Base-by-base conservation (phyloP, 2,888 invertebrate species). In the Lagria hirta region DNA sequence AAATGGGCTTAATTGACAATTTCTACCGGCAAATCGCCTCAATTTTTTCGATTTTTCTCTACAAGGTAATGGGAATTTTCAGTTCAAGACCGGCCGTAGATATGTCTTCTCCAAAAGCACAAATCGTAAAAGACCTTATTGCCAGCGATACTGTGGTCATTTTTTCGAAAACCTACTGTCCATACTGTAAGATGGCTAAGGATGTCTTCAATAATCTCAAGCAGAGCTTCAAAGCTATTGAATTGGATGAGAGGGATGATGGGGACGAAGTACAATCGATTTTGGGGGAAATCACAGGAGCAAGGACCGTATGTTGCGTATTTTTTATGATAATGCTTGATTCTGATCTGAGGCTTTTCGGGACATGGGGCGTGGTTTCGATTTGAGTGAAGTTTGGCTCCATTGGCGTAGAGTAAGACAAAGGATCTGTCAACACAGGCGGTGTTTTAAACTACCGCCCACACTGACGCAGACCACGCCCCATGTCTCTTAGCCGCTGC, bases 141-240 rank as follows among this genome's bases (percentile, higher is more conserved):
- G 70, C 77, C 15, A 78, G 82, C 40, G 83, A 90, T 54, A 84
- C 83, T 65, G 86, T 96, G 10, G 88, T 92, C 10, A 88, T 97
- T 48, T 96, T 95, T 70, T 93, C 94, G 0, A 97, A 97, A 72
- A 75, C 82, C 0, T 83, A 82, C 60, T 97, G 97, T 60, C 94
- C 95, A 0, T 97, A 88, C 65, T 96, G 96, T 70, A 83, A 76
- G 49, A 79, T 90, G 77, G 94, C 94, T 1, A 95, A 94, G 74
- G 82, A 89, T 65, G 90, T 85, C 16, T 91, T 92, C 61, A 73
- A 78, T 4, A 83, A 84, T 58, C 62, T 89, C 1, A 79, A 84
- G 26, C 78, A 84, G 47, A 78, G 82, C 1, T 84, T 83, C 53
- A 81, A 82, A 29, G 80, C 84, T 0, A 76, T 91, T 43, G 96